Percentiles rank a stretch among this genome's conserved stretches.
These are phyloP conservation scores for Aphidius ervi DNA, from an alignment of 1,140 invertebrate species.

Conservation along the genomic window DNA sequence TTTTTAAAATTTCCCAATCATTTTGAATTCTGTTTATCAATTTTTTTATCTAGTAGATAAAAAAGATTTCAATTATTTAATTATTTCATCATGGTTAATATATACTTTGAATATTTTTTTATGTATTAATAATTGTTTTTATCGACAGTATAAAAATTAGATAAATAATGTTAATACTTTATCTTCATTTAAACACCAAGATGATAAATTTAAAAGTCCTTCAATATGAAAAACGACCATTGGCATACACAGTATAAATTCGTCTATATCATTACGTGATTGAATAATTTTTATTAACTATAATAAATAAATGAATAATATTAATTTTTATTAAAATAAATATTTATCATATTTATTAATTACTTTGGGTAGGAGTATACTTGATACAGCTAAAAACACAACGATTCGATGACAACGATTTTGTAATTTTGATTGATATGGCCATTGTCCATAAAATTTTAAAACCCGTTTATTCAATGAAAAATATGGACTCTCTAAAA, in stretches of 20 bases:
- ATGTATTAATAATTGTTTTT: not conserved
- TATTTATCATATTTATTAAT: no score
- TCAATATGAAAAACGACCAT: slow-evolving; percentile 2
- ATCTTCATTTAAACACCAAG: slow-evolving; percentile 16
- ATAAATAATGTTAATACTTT: slow-evolving; percentile 9
- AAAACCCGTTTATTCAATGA: not conserved
- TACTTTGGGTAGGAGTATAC: slow-evolving; percentile 15
- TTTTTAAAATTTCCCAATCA: slow-evolving; percentile 11
- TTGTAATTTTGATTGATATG: slow-evolving; percentile 4
- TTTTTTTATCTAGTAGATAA: slow-evolving; percentile 6
- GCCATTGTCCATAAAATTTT: slow-evolving; percentile 15
- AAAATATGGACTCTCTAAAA: slow-evolving; percentile 5
- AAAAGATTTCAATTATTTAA: not conserved
- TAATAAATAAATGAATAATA: not conserved
- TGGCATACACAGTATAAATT: slow-evolving; percentile 9
- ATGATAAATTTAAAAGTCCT: slow-evolving; percentile 9
- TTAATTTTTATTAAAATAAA: not conserved
- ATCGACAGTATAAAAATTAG: not conserved
- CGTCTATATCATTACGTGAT: slow-evolving; percentile 13
- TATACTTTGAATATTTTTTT: not conserved
- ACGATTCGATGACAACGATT: not conserved
- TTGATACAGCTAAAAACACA: not conserved
- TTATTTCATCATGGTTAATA: not conserved
- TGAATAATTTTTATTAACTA: slow-evolving; percentile 15
- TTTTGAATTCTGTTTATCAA: slow-evolving; percentile 2